These are phyloP conservation scores for Sciaenops ocellatus DNA, from an alignment of 2,797 vertebrate genomes.

Conservation along the genomic window DNA sequence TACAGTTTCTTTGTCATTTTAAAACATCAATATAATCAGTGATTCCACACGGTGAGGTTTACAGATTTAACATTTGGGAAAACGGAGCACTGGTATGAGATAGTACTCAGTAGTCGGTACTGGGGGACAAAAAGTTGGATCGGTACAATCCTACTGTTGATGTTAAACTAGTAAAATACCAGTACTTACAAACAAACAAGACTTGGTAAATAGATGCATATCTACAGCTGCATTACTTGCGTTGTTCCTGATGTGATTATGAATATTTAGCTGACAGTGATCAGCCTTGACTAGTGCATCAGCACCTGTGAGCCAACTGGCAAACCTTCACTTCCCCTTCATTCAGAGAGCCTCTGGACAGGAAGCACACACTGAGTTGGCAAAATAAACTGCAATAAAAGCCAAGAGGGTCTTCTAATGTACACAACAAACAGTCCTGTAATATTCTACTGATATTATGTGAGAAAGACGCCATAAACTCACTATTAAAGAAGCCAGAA, in stretches of 20 bases:
- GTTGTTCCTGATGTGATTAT: slow-evolving; percentile 1
- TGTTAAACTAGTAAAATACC: background rate
- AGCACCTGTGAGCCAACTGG: slow-evolving; percentile 45
- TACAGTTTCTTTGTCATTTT: too few species aligned
- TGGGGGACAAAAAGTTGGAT: background rate
- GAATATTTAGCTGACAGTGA: slow-evolving; percentile 47
- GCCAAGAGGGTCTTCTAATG: slow-evolving; percentile 15
- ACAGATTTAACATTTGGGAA: background rate
- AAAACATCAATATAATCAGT: too few species aligned
- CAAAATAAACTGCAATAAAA: slow-evolving; percentile 31
- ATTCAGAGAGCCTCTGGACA: slow-evolving; percentile 42
- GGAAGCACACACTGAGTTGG: slow-evolving; percentile 24
- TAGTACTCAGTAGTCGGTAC: background rate
- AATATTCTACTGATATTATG: slow-evolving; percentile 22
- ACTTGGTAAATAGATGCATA: background rate
- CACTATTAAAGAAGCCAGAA: background rate
- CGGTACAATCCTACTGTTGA: background rate
- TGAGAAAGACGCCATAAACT: background rate
- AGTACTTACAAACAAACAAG: background rate
- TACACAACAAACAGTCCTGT: slow-evolving; percentile 7
- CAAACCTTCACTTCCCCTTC: slow-evolving; percentile 30
- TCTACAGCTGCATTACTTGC: background rate
- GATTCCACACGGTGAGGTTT: background rate
- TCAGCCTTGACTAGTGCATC: slow-evolving; percentile 34
- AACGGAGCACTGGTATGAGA: background rate